Conservation (phyloP, 2,797 vertebrate genomes). For the Hemitrygon akajei region DNA sequence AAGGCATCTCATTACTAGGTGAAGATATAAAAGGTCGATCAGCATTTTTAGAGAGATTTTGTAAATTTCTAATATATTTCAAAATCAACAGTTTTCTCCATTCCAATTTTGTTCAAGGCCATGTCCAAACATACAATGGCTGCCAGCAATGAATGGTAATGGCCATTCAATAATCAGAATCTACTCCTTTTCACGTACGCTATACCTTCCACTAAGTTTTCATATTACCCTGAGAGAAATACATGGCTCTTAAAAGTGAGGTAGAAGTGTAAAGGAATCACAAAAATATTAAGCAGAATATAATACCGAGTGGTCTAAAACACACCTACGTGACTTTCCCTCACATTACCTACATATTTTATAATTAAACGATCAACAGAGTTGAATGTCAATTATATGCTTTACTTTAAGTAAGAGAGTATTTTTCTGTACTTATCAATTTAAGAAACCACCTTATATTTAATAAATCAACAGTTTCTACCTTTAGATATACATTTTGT, state of each 20-base stretch:
- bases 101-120: not conserved
- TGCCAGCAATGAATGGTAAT: too few relatives aligned
- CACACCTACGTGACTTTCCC: not conserved
- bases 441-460: not conserved
- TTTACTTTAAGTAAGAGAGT: not conserved
- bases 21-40: not conserved
- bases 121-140: not conserved
- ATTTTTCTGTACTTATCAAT: not conserved
- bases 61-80: not conserved
- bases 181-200: not conserved
- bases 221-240: not conserved
- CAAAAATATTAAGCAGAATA: not conserved
- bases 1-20: constrained; percentile 7
- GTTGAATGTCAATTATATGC: not conserved
- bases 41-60: not conserved
- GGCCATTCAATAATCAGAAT: not conserved
- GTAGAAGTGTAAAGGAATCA: not conserved
- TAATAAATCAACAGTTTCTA: not conserved
- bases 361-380: not conserved
- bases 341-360: not conserved
- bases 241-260: not conserved
- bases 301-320: not conserved
- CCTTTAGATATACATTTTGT: not conserved
- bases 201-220: not conserved
- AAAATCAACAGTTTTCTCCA: not conserved